These are phyloP conservation scores for Dryobates pubescens DNA, from an alignment of 2,797 vertebrate species.

Conservation along the genomic window DNA sequence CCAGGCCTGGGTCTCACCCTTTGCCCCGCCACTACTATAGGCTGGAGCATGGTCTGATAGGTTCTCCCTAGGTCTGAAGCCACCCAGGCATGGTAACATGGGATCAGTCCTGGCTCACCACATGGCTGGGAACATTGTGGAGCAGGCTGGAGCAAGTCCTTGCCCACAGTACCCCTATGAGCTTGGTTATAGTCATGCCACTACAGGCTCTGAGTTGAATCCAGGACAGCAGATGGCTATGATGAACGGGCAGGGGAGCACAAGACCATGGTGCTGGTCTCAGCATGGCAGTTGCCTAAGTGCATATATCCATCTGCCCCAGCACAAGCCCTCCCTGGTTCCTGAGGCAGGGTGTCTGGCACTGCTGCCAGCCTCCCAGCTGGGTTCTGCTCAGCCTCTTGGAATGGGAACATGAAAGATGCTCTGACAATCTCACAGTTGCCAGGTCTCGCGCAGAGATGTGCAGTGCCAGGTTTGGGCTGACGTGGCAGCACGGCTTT, in stretches of 20 bases:
- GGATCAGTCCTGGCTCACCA: neutral
- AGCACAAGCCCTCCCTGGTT: neutral
- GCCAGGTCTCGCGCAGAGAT: neutral
- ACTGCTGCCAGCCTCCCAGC: neutral
- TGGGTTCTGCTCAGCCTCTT: neutral
- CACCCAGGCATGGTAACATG: neutral
- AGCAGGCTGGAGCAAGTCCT: neutral
- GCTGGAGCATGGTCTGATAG: neutral
- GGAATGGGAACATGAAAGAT: neutral
- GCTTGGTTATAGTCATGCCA: neutral
- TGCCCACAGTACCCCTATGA: neutral
- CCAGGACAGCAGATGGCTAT: conserved; percentile 6
- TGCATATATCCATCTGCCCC: conserved; percentile 15
- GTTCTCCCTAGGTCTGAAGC: neutral
- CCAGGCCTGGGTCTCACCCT: neutral
- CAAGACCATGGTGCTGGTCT: fast-evolving
- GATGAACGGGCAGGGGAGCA: neutral
- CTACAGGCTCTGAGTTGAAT: fast-evolving
- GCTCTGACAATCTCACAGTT: neutral
- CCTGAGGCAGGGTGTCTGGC: neutral
- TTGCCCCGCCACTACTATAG: neutral
- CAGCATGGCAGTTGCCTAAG: neutral
- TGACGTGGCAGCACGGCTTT: neutral
- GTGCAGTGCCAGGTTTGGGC: neutral
- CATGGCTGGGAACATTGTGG: neutral